These are phyloP conservation scores for Otolemur garnettii DNA, from an alignment of 2,113 vertebrate species.

Conservation along the genomic window DNA sequence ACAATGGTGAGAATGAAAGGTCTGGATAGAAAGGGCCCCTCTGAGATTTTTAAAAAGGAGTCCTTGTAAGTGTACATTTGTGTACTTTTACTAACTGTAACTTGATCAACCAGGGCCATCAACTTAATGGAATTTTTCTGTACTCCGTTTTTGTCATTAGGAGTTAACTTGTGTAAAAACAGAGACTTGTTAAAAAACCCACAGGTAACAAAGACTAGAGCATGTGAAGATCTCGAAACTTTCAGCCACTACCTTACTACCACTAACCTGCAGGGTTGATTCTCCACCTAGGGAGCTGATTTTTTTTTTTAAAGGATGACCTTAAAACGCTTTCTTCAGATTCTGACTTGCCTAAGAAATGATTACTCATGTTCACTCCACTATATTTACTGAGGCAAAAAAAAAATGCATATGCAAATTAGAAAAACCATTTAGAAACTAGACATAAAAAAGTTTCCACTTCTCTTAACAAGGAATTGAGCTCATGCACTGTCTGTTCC, in stretches of 20 bases:
- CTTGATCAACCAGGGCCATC: background rate
- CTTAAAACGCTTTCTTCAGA: background rate
- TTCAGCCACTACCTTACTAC: background rate
- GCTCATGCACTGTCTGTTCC: too few species aligned
- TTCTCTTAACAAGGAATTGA: background rate
- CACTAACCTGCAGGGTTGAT: background rate
- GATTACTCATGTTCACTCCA: background rate
- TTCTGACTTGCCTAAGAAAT: background rate
- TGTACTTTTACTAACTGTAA: background rate
- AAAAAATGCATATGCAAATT: background rate
- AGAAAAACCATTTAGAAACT: background rate
- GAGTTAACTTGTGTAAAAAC: background rate
- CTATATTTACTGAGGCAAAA: slow-evolving; percentile 3
- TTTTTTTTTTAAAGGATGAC: background rate
- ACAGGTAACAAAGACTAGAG: background rate
- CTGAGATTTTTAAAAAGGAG: background rate
- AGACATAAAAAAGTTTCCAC: background rate
- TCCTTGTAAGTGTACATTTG: background rate
- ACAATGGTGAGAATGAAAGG: background rate
- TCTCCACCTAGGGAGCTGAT: background rate
- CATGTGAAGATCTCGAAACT: background rate
- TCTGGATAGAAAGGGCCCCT: background rate
- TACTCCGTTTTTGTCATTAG: background rate
- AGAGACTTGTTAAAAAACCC: background rate
- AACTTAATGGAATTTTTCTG: background rate